Percentiles rank a stretch among this genome's conserved stretches.
Conservation (phyloP, 2,113 vertebrate genomes). For the Callipepla californica region DNA sequence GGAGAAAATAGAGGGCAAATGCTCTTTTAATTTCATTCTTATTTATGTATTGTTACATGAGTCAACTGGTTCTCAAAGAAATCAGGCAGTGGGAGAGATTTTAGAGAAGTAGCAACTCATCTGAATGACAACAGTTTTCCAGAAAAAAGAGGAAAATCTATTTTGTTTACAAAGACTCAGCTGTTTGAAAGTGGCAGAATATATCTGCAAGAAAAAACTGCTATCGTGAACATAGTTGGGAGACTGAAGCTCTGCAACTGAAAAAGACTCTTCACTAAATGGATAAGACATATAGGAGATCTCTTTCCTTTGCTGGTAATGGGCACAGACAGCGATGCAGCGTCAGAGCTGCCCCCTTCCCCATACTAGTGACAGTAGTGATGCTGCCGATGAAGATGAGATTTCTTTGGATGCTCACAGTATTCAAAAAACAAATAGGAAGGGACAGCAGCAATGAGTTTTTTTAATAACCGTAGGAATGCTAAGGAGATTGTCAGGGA, state of each 20-base stretch:
- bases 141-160: not conserved
- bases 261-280: not conserved
- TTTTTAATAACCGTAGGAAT: not conserved
- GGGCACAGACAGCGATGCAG: not conserved
- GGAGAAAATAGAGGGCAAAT: constrained; percentile 18
- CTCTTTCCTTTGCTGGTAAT: constrained; percentile 1
- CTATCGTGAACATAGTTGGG: not conserved
- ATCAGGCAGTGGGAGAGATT: not conserved
- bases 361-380: not conserved
- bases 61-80: not conserved
- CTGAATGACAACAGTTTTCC: not conserved
- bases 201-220: not conserved
- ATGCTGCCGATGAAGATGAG: not conserved
- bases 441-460: not conserved
- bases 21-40: constrained; percentile 2
- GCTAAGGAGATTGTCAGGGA: not conserved
- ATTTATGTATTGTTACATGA: not conserved
- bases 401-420: not conserved
- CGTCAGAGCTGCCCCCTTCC: not conserved
- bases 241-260: not conserved
- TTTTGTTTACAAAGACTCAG: constrained; percentile 2
- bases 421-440: not conserved
- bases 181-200: constrained; percentile 23
- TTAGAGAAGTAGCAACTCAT: constrained; percentile 23
- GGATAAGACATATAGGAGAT: not conserved